These are phyloP conservation scores for Sicus ferrugineus DNA, from an alignment of 2,888 invertebrate genomes.

Conservation along the genomic window DNA sequence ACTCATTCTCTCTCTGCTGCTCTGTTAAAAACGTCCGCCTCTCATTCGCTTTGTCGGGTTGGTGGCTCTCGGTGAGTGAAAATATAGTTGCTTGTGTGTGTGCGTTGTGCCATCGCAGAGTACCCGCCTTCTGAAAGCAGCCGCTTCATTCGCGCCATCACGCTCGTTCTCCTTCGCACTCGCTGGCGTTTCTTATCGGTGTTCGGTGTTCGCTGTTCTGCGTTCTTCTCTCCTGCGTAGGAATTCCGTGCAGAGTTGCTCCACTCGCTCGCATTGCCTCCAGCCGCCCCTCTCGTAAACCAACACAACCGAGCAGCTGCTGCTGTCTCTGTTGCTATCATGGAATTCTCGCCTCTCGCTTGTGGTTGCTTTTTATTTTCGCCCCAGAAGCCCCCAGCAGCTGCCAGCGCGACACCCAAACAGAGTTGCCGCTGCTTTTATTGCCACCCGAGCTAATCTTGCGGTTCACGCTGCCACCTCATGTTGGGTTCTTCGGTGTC, in stretches of 20 bases:
- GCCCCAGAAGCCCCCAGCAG: not conserved
- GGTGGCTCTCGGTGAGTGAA: not conserved
- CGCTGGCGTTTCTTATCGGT: not conserved
- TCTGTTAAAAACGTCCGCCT: not conserved
- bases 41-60: not conserved
- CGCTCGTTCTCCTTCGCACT: not conserved
- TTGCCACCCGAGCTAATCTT: slow-evolving; percentile 59
- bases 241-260: slow-evolving; percentile 38
- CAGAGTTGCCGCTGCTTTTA: slow-evolving; percentile 36
- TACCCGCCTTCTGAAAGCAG: not conserved
- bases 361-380: not conserved
- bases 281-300: slow-evolving; percentile 8
- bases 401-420: slow-evolving; percentile 34
- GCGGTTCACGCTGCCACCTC: slow-evolving; percentile 55
- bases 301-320: slow-evolving; percentile 39
- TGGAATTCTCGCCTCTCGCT: not conserved
- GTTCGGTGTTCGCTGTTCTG: no score
- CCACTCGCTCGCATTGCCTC: slow-evolving; percentile 11
- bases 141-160: not conserved
- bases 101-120: not conserved
- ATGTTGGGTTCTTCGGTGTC: slow-evolving; percentile 48
- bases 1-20: not conserved
- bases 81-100: not conserved
- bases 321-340: slow-evolving; percentile 46
- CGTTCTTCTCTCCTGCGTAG: slow-evolving; percentile 33